Base-by-base conservation (phyloP, 2,113 vertebrate genomes). In the Campylorhamphus procurvoides region DNA sequence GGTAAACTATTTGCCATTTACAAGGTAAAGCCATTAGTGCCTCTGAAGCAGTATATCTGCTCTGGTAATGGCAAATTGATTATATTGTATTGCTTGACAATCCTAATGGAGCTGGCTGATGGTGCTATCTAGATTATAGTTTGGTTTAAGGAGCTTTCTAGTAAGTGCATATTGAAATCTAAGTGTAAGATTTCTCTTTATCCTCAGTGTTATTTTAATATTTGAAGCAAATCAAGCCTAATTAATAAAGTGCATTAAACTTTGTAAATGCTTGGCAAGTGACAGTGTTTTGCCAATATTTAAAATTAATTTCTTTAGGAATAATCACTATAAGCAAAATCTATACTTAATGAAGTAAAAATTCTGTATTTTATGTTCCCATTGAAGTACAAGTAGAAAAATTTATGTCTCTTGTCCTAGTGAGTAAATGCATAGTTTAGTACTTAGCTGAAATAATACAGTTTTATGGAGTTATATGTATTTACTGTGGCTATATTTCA, bases 1-100 rank as follows among this genome's bases (percentile, higher is more conserved):
- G 90, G 96, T 95, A 94, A 97, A 95, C 87, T 95, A 72, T 96
- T 96, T 96, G 95, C 94, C 92, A 87, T 96, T 96, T 96, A 91
- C 75, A 93, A 93, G 85, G 79, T 97, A 95, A 96, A 95, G 52
- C 76, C 52, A 5, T 52, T 80, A 86, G 90, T 75, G 46, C 56
- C 75, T 92, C 53, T 91, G 87, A 96, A 96, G 94, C 92, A 92
- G 72, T 84, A 64, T 63, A 92, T 60, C 85, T 96, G 90, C 93
- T 92, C 93, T 96, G 94, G 85, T 95, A 96, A 96, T 96, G 92
- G 94, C 94, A 96, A 93, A 94, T 96, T 90, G 92, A 89, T 94
- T 44, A 28, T 71, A 17, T 84, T 93, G 47, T 68, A 39, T 95
- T 93, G 82, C 89, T 92, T 94, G 56, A 60, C 72, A 71, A 16